A percentile compares a stretch with the other conserved stretches of the same genome.
Conservation (phyloP, 2,797 vertebrate genomes). For the Anguilla obscura region DNA sequence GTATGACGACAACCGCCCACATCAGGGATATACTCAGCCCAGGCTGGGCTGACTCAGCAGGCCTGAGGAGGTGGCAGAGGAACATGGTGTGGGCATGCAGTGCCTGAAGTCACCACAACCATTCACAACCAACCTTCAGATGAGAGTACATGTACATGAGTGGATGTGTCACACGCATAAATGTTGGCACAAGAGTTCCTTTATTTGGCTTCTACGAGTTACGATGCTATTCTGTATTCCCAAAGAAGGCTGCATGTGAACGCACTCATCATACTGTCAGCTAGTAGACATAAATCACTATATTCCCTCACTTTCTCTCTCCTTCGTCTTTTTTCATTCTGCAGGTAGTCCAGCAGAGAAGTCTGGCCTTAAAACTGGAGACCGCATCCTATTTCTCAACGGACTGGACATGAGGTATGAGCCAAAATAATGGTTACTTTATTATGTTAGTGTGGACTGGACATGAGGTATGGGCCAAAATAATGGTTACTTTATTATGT, state of each 20-base stretch:
- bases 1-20: slow-evolving; percentile 69
- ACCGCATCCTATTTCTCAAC: slow-evolving; percentile 95
- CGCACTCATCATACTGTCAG: not conserved
- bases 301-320: slow-evolving; percentile 6
- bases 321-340: slow-evolving; percentile 38
- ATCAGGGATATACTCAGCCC: slow-evolving; percentile 60
- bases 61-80: slow-evolving; percentile 63
- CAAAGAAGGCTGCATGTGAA: not conserved
- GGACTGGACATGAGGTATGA: slow-evolving; percentile 97
- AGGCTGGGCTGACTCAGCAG: slow-evolving; percentile 69
- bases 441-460: not conserved
- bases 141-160: not conserved
- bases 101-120: not conserved
- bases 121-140: not conserved
- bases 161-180: not conserved
- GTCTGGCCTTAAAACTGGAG: slow-evolving; percentile 88
- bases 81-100: slow-evolving; percentile 44
- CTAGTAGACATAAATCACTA: not conserved
- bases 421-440: not conserved
- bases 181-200: slow-evolving; percentile 14
- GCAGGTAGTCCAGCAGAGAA: slow-evolving; percentile 93
- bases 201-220: not conserved
- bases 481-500: not conserved
- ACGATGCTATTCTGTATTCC: not conserved
- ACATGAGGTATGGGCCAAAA: slow-evolving; percentile 87